Base-by-base conservation (phyloP, 2,888 invertebrate species). In the Cephus pulcher region DNA sequence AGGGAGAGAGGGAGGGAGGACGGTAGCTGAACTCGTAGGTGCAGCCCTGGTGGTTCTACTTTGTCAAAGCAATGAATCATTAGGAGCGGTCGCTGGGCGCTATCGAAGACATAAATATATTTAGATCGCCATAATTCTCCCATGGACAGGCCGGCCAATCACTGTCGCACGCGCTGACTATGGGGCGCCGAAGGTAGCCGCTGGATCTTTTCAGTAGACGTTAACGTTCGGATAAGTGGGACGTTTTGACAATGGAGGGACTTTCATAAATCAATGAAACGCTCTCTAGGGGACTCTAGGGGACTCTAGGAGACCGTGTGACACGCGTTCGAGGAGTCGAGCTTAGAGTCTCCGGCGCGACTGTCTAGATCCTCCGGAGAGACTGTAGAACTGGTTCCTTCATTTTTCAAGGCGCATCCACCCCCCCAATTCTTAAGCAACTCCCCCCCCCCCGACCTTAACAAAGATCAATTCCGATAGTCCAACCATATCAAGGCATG, bases 51-150 rank as follows among this genome's bases (percentile, higher is more conserved):
- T 15, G 70, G 32, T 33, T 12, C 70, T 70, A 70, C 70, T 70
- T 70, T 70, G 70, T 70, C 70, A 70, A 4, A 30, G 32, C 70
- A 70, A 70, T 70, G 70, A 70, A 70, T 70, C 70, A 70, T 70
- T 70, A 70, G 32, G 11, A 70, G 70, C 70, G 70, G 70, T 70
- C 11, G 70, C 70, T 6, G 33, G 70, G 70, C 70, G 70, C 70
- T 70, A 70, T 70, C 70, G 70, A 30, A 70, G 70, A 84, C 85
- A 86, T 83, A 87, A 87, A 87, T 87, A 86, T 87, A 87, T 84
- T 82, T 80, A 75, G 83, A 78, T 84, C 84, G 86, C 84, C 86
- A 86, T 88, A 88, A 88, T 87, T 88, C 87, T 34, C 34, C 70
- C 34, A 74, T 74, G 74, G 74, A 74, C 74, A 23, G 70, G 15